Evolutionary conservation across 2,888 invertebrate species (phyloP), one percentile per base, ranked within the genome.

Genomic region (Drosophila mimica): DNA sequence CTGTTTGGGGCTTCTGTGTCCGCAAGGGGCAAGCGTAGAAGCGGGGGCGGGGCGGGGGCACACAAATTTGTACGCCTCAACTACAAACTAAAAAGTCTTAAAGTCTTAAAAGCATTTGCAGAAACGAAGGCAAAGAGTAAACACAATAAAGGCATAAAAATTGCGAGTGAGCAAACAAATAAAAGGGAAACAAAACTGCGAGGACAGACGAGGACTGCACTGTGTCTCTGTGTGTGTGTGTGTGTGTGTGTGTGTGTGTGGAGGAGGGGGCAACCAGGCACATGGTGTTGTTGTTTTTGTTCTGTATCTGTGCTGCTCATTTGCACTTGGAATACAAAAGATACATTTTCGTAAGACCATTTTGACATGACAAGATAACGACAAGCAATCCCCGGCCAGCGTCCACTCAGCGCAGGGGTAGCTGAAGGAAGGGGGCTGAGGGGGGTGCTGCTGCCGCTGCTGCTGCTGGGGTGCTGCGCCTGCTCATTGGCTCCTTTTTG

Each of bases 311-410:
- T 73, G 85, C 87, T 90, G 91, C 90, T 90, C 90, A 90, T 90
- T 90, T 90, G 90, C 90, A 90, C 90, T 90, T 88, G 91, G 86
- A 90, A 86, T 90, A 88, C 90, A 91, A 88, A 90, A 90, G 89
- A 86, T 88, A 91, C 80, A 91, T 91, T 91, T 91, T 87, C 88
- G 88, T 83, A 89, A 91, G 86, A 91, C 91, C 90, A 89, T 91
- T 91, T 90, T 91, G 91, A 91, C 91, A 91, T 89, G 91, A 91
- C 91, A 91, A 91, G 91, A 91, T 91, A 91, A 91, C 91, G 91
- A 91, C 89, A 91, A 90, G 82, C 85, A 83, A 86, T 82, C 89
- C 56, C 46, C 83, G 76, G 78, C 67, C 80, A 70, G 70, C 83
- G 72, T 74, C 78, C 78, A 68, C 28, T 58, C 46, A 46, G 46